A percentile compares a stretch with the other conserved stretches of the same genome.
Evolutionary conservation across 2,888 invertebrate genomes (phyloP).

Genomic region (Epinotia bilunana): DNA sequence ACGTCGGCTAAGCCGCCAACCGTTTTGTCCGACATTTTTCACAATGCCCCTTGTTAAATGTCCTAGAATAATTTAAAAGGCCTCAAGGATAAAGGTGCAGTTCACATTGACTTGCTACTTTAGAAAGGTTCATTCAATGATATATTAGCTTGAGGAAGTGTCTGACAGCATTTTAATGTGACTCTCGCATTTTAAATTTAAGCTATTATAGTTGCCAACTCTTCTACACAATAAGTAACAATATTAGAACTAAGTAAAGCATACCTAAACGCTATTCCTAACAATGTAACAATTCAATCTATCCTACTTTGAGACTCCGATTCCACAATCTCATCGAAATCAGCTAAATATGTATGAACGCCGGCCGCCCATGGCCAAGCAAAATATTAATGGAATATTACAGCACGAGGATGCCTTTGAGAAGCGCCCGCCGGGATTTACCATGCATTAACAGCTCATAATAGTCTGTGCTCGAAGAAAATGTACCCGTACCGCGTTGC

Average conservation of each 20-base stretch:
- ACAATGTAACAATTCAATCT: neutral
- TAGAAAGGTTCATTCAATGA: conserved; percentile 4
- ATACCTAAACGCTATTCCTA: neutral
- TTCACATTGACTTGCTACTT: conserved; percentile 10
- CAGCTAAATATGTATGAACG: conserved; percentile 37
- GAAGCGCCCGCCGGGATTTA: conserved; percentile 23
- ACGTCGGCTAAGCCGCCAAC: conserved; percentile 23
- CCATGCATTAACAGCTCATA: conserved; percentile 41
- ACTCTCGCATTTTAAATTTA: neutral
- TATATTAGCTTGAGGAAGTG: neutral
- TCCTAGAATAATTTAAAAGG: conserved; percentile 31
- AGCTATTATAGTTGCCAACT: neutral
- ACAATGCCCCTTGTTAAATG: conserved; percentile 31
- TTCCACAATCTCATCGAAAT: conserved; percentile 27
- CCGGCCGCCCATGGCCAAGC: conserved; percentile 17
- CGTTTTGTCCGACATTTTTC: conserved; percentile 27
- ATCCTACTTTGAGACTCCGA: conserved; percentile 1
- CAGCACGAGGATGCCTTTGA: conserved; percentile 33
- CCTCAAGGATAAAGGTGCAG: conserved; percentile 9
- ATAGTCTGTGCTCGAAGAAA: conserved; percentile 24
- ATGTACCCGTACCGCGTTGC: conserved; percentile 4
- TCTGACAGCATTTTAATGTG: neutral
- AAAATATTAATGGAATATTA: conserved; percentile 45
- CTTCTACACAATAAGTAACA: neutral
- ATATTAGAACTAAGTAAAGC: neutral